Percentiles rank a stretch among this genome's conserved stretches.
Conservation (phyloP, 1,140 invertebrate genomes). For the Muscidifurax raptorellus region DNA sequence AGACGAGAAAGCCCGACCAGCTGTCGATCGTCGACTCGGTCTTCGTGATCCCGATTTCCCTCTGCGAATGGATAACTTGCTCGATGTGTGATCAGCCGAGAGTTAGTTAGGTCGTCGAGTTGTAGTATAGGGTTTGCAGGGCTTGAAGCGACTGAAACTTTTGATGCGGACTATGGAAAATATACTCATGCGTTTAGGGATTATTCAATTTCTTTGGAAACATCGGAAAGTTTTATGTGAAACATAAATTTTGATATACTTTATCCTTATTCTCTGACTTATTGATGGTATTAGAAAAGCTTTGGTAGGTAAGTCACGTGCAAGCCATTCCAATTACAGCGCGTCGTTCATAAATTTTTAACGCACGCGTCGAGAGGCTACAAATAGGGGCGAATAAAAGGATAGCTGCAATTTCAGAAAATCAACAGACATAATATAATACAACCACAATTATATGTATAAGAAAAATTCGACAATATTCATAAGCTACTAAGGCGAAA, state of each 20-base stretch:
- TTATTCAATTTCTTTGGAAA: not conserved
- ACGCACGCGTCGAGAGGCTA: too few species aligned
- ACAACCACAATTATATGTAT: not conserved
- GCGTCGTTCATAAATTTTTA: too few species aligned
- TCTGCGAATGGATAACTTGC: not conserved
- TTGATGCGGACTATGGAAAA: not conserved
- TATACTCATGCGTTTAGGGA: not conserved
- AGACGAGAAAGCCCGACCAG: not conserved
- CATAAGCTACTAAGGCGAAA: not conserved
- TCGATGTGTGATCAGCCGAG: not conserved
- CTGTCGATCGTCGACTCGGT: not conserved
- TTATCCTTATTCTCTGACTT: too few species aligned
- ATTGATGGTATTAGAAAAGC: too few species aligned
- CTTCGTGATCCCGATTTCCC: not conserved
- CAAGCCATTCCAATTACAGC: too few species aligned
- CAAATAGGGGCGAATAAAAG: too few species aligned
- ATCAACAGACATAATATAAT: not conserved
- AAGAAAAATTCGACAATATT: not conserved
- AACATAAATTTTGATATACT: too few species aligned
- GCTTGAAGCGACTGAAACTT: not conserved
- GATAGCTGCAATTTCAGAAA: too few species aligned
- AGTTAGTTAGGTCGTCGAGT: not conserved
- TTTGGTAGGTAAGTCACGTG: too few species aligned
- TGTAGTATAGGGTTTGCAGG: not conserved
- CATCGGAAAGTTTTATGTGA: too few species aligned